Evolutionary conservation across 2,113 vertebrate species (phyloP), one percentile per base, ranked within the genome.

Genomic region (Phoxinus phoxinus): DNA sequence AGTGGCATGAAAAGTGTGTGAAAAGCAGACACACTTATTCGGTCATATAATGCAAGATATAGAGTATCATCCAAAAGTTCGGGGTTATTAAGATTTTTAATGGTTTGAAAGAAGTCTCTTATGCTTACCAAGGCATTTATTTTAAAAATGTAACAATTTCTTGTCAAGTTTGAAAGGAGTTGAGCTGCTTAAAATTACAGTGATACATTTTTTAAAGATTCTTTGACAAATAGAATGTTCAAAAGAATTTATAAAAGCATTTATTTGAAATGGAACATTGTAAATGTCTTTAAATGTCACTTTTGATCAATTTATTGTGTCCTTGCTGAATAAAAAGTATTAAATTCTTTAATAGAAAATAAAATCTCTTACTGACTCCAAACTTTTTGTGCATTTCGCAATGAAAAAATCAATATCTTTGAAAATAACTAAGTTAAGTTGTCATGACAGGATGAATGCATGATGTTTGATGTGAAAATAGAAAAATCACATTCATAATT

Each of bases 401-500:
- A 37, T 23, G 19, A 56, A 56, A 56, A 23, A 41, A 71, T 41
- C 32, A 37, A 21, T 23, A 41, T 41, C 21, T n/a, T n/a, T 72
- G 10, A 41, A 41, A 72, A 41, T 0, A 23, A 4, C 35, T n/a
- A 12, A 41, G 12, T 71, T 41, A 41, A 41, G 21, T n/a, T 23
- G 35, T 41, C 19, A n/a, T 71, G 35, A 12, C 4, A 69, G 8
- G 32, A 69, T 21, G 30, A 8, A 69, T 21, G 30, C 9, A 37
- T 37, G 11, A 71, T 13, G 67, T 41, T 71, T 0, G 35, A 4
- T 41, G 41, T 72, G 41, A 41, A 41, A 72, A 41, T n/a, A 72
- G 69, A 71, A 41, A 71, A 41, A 69, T 56, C 53, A 56, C 30
- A 32, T 37, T 69, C 65, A 69, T 69, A 69, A 23, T 71, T 71